A percentile compares a stretch with the other conserved stretches of the same genome.
Conservation (phyloP, 2,888 invertebrate genomes). For the Camptogramma bilineatum region DNA sequence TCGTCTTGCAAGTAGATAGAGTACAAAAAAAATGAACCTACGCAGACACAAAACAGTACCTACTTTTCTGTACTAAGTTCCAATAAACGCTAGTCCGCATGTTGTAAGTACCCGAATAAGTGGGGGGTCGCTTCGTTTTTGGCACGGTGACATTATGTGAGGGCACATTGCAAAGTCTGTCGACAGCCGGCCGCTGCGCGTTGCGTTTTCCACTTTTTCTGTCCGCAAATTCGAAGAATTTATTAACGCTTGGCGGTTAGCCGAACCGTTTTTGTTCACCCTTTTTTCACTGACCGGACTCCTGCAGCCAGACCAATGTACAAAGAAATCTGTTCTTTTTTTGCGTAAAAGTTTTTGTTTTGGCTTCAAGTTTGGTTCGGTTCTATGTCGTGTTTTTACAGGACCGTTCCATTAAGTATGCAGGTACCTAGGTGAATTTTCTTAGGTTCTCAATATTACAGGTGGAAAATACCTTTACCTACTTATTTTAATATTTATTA, state of each 20-base stretch:
- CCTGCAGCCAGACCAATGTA: conserved; percentile 62
- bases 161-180: conserved; percentile 42
- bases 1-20: too few species aligned
- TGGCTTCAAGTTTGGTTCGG: conserved; percentile 34
- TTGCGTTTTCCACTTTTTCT: conserved; percentile 61
- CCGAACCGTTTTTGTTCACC: conserved; percentile 71
- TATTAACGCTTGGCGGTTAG: conserved; percentile 82
- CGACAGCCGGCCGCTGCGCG: conserved; percentile 55
- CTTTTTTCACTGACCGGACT: conserved; percentile 68
- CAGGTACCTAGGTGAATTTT: not conserved
- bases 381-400: conserved; percentile 5
- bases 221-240: conserved; percentile 77
- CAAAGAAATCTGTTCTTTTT: conserved; percentile 62
- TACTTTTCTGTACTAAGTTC: not conserved
- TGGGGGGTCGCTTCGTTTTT: conserved; percentile 37
- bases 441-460: not conserved
- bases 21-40: too few species aligned
- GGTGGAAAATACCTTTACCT: not conserved
- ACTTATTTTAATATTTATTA: not conserved
- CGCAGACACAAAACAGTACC: too few species aligned
- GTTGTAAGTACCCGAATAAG: conserved; percentile 11
- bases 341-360: conserved; percentile 46
- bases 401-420: not conserved
- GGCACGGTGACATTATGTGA: conserved; percentile 39
- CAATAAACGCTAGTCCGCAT: not conserved